phyloP scores from a whole-genome alignment of 2,113 vertebrate species.

The Brachyhypopomus gauderio region DNA sequence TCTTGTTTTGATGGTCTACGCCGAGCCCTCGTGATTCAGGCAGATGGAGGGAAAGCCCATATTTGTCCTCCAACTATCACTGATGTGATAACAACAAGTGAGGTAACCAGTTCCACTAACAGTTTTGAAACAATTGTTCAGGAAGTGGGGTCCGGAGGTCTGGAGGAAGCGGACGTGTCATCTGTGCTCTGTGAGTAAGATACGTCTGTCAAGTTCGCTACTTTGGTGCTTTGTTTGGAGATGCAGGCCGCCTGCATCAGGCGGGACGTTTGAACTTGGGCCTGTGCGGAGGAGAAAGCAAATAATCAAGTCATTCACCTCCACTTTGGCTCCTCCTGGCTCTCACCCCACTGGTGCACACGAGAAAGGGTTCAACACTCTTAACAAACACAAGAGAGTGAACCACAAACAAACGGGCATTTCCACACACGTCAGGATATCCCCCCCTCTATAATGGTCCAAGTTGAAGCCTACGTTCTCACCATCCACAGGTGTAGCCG shows the following conservation, averaged over 20 bases:
- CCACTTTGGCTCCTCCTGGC: neutral
- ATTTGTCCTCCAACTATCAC: slow-evolving; percentile 14
- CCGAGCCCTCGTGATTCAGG: neutral
- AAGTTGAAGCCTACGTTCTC: slow-evolving; percentile 21
- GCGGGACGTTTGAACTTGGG: slow-evolving; percentile 24
- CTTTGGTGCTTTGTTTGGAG: slow-evolving; percentile 21
- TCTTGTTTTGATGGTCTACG: slow-evolving; percentile 28
- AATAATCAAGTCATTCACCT: slow-evolving; percentile 15
- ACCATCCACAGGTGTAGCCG: slow-evolving; percentile 8
- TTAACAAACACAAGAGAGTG: slow-evolving; percentile 27
- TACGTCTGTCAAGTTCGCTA: neutral
- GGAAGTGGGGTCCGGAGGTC: neutral
- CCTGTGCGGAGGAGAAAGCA: slow-evolving; percentile 9
- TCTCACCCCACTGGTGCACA: slow-evolving; percentile 2
- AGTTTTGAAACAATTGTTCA: slow-evolving; percentile 35
- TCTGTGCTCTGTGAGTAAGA: slow-evolving; percentile 3
- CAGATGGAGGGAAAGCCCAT: slow-evolving; percentile 1
- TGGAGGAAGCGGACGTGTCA: neutral
- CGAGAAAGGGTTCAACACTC: slow-evolving; percentile 36
- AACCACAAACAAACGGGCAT: slow-evolving; percentile 40
- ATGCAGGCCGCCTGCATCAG: neutral
- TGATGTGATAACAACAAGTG: slow-evolving; percentile 19
- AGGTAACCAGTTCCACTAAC: slow-evolving; percentile 30
- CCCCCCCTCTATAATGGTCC: slow-evolving; percentile 13
- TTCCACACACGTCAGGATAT: slow-evolving; percentile 49